Conservation (phyloP, 2,113 vertebrate genomes). For the Ceyx cyanopectus region DNA sequence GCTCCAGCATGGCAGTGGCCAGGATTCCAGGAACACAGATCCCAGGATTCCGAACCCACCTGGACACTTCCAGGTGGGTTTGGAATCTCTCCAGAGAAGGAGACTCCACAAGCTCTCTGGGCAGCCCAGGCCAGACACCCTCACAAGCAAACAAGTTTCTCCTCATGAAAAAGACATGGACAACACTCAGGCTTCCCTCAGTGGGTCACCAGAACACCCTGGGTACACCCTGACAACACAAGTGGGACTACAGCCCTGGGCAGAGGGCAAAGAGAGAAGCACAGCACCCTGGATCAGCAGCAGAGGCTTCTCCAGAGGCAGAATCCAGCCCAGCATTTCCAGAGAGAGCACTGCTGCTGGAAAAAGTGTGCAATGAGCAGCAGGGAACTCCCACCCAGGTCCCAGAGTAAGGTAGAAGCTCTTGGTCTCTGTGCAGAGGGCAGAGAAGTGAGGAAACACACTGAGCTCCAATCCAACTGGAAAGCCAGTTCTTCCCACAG, state of each 20-base stretch:
- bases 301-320: neutral
- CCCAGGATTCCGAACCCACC: no score
- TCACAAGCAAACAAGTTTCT: neutral
- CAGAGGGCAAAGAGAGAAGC: neutral
- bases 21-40: no score
- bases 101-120: neutral
- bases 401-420: rapidly evolving
- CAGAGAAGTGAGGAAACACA: neutral
- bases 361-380: neutral
- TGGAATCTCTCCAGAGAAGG: neutral
- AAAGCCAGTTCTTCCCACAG: neutral
- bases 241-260: neutral
- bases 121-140: neutral
- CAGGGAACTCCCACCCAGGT: neutral
- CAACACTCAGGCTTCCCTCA: neutral
- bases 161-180: neutral
- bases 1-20: neutral
- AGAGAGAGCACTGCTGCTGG: neutral
- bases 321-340: neutral
- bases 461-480: rapidly evolving
- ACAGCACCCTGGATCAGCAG: rapidly evolving
- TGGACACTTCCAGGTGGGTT: neutral
- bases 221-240: neutral
- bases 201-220: rapidly evolving
- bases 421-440: neutral